Evolutionary conservation across 2,113 vertebrate genomes (phyloP), one percentile per base, ranked within the genome.

Genomic region (Plecotus auritus): DNA sequence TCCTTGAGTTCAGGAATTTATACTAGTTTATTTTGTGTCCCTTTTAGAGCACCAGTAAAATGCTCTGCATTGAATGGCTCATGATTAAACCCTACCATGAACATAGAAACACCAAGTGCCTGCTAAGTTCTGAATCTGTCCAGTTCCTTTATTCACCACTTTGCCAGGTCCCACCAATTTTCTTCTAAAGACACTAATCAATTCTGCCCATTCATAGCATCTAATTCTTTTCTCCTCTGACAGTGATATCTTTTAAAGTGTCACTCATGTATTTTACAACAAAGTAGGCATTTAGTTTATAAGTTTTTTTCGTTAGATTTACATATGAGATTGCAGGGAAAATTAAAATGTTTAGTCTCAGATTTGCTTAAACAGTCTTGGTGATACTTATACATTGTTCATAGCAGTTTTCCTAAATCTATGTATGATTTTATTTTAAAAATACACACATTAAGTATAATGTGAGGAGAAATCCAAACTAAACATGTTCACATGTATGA

Each of bases 371-470:
- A 86, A 76, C 2, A 69, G 92, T 96, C 18, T 83, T 83, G 56
- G 32, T 83, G 26, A 64, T 72, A 51, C 69, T 74, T 22, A 90
- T 40, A 69, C 49, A 95, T 49, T 85, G 28, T 77, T 73, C 76
- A 26, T 20, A 95, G 26, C 45, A 93, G 35, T 78, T 80, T 89
- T 83, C 85, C 47, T 84, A 35, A 89, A 90, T 9, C 61, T 80
- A 74, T 70, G 12, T 69, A 64, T 80, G 14, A 59, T 84, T 95
- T 96, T 22, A 87, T 45, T 93, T 89, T 26, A 61, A 82, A 96
- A 61, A 35, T 91, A 77, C 12, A 93, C 37, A 59, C 49, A 78
- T 81, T 93, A 87, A 66, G 49, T 69, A 88, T 72, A 85, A 49
- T 20, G 18, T 67, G n/a, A 11, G 17, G 28, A 8, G 16, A 61